Base-by-base conservation (phyloP, 2,113 vertebrate genomes). In the Apus apus region DNA sequence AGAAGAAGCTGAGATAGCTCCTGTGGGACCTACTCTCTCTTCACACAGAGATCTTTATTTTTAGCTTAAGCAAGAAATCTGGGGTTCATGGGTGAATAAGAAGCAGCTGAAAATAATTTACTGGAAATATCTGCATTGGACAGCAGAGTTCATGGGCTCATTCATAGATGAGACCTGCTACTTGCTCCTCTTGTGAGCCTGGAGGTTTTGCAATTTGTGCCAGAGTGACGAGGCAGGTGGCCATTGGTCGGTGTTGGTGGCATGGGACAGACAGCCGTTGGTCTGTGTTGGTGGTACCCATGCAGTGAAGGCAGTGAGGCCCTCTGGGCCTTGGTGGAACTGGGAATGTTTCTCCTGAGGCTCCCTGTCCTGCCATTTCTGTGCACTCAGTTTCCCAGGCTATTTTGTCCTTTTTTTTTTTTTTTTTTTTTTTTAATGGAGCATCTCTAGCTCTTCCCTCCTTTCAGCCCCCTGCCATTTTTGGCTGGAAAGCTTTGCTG, bases 181-280 rank as follows among this genome's bases (percentile, higher is more conserved):
- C 54, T 70, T 50, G 34, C 16, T 72, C 6, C 30, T 72, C 62
- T 61, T 64, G 26, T 4, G 8, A 29, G 53, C 38, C 67, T 6
- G 2, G 57, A 81, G 53, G 38, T 67, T 95, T 75, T 60, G 30
- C n/a, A 68, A 4, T 61, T 68, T 72, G 34, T 75, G n/a, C 40
- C 53, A 1, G 0, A 26, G 17, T 13, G 17, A 20, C 6, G 0
- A 1, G 14, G 18, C 46, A 70, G 53, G 36, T 67, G n/a, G 5
- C 25, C 9, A 25, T 34, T 0, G 9, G 27, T 27, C 45, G 48
- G 50, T n/a, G 32, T 46, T 1, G 2, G n/a, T 73, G 65, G 26
- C 8, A 1, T 23, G 30, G 56, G 50, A 51, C 67, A 54, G 67
- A 6, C 12, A 6, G 53, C 46, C 45, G 30, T 15, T 0, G 9